Evolutionary conservation across 2,888 invertebrate species (phyloP).

Genomic region (Spialia ferax): DNA sequence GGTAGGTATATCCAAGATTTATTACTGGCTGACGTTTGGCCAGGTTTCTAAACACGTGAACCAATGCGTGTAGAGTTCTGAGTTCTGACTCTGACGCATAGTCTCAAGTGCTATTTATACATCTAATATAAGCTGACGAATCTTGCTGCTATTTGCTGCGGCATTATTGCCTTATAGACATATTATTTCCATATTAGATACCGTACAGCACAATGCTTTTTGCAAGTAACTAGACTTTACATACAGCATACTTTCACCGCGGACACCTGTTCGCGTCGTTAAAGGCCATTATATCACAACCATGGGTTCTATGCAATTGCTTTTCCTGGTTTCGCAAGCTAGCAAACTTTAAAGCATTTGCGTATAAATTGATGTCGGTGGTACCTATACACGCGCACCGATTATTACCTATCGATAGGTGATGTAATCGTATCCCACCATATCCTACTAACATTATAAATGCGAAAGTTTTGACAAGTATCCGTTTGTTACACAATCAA

Average conservation of each 20-base stretch:
- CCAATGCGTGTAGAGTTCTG: slow-evolving; percentile 17
- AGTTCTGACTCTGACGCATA: slow-evolving; percentile 23
- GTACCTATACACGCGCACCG: neutral
- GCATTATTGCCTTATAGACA: slow-evolving; percentile 32
- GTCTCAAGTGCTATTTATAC: slow-evolving; percentile 2
- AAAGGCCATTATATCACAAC: slow-evolving; percentile 65
- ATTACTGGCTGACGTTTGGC: slow-evolving; percentile 7
- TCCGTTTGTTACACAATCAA: too few species aligned
- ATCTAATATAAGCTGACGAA: slow-evolving; percentile 20
- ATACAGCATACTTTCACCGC: slow-evolving; percentile 61
- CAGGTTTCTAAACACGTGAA: slow-evolving; percentile 24
- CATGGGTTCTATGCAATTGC: slow-evolving; percentile 53
- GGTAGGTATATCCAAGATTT: slow-evolving; percentile 19
- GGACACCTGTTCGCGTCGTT: slow-evolving; percentile 62
- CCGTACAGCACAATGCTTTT: slow-evolving; percentile 43
- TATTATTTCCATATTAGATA: slow-evolving; percentile 41
- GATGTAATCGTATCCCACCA: slow-evolving; percentile 13
- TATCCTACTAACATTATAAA: too few species aligned
- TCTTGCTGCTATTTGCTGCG: slow-evolving; percentile 31
- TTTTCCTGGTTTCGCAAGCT: slow-evolving; percentile 62
- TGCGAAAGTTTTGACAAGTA: too few species aligned
- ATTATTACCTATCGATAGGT: slow-evolving; percentile 12
- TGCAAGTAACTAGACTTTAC: slow-evolving; percentile 43
- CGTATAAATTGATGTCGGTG: slow-evolving; percentile 16
- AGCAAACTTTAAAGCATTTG: slow-evolving; percentile 33